These are phyloP conservation scores for Sebastes goodei DNA, from an alignment of 2,797 vertebrate genomes.

Conservation along the genomic window DNA sequence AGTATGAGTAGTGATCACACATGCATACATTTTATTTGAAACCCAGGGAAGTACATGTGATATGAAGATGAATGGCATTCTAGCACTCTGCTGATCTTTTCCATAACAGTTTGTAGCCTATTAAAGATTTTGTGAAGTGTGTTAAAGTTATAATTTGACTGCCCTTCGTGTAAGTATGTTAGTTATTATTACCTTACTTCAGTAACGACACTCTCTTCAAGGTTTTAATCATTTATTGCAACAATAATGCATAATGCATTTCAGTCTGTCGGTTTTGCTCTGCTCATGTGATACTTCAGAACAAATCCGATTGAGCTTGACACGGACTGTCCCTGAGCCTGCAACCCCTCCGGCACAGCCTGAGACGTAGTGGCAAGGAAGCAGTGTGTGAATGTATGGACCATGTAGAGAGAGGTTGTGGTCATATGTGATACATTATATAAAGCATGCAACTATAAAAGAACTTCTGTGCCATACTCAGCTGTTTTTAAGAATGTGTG, in stretches of 20 bases:
- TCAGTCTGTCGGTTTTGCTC: not conserved
- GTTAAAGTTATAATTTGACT: not conserved
- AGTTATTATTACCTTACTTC: not conserved
- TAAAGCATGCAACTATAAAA: not conserved
- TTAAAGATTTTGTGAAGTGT: not conserved
- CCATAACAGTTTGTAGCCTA: not conserved
- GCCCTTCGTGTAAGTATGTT: not conserved
- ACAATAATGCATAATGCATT: not conserved
- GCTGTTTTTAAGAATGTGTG: too few relatives aligned
- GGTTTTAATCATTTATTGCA: not conserved
- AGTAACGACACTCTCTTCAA: not conserved
- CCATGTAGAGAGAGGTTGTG: not conserved
- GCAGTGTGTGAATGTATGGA: not conserved
- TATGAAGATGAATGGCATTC: not conserved
- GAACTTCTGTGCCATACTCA: not conserved
- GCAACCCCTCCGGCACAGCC: not conserved
- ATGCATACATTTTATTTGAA: not conserved
- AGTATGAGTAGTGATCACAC: not conserved
- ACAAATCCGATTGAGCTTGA: not conserved
- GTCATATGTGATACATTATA: not conserved
- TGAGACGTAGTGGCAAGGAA: not conserved
- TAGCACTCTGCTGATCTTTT: not conserved
- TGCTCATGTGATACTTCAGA: constrained; percentile 5
- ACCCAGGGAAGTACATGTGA: not conserved
- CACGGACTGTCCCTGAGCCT: not conserved